Percentiles rank a stretch among this genome's conserved stretches.
Evolutionary conservation across 2,888 invertebrate genomes (phyloP).

Genomic region (Vandiemenella viatica): DNA sequence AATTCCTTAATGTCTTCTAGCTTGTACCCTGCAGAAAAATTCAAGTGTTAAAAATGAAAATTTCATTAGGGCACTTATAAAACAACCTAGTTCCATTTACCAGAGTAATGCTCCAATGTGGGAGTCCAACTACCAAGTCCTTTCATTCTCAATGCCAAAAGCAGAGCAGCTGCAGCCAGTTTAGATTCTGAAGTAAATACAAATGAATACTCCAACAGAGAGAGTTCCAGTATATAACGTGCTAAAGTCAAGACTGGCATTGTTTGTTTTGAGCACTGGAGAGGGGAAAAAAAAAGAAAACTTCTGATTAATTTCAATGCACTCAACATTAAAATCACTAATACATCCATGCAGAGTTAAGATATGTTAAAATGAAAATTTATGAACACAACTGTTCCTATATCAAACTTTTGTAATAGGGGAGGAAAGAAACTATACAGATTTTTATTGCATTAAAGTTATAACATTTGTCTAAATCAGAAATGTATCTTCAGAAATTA

Average conservation of each 20-base stretch:
- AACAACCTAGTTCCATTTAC: too few species aligned
- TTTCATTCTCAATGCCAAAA: slow-evolving; percentile 79
- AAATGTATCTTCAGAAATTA: too few species aligned
- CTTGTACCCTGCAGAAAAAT: slow-evolving; percentile 47
- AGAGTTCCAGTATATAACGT: slow-evolving; percentile 83
- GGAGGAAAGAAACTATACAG: not conserved
- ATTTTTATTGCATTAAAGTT: too few species aligned
- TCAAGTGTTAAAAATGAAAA: not conserved
- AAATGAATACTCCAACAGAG: slow-evolving; percentile 80
- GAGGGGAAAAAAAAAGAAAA: slow-evolving; percentile 11
- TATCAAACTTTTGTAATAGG: not conserved
- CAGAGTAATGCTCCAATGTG: slow-evolving; percentile 63
- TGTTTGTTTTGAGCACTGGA: slow-evolving; percentile 63
- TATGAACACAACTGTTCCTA: too few species aligned
- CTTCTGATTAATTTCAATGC: too few species aligned
- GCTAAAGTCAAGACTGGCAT: slow-evolving; percentile 90
- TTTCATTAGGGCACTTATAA: too few species aligned
- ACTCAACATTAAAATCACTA: not conserved
- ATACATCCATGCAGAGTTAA: not conserved
- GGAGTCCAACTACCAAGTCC: slow-evolving; percentile 54
- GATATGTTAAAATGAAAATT: not conserved
- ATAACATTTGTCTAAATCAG: too few species aligned
- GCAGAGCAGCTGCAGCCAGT: slow-evolving; percentile 76
- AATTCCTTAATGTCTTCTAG: slow-evolving; percentile 56
- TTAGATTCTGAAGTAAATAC: slow-evolving; percentile 68